A percentile compares a stretch with the other conserved stretches of the same genome.
These are phyloP conservation scores for Melieria omissa DNA, from an alignment of 2,888 invertebrate species.

Conservation along the genomic window DNA sequence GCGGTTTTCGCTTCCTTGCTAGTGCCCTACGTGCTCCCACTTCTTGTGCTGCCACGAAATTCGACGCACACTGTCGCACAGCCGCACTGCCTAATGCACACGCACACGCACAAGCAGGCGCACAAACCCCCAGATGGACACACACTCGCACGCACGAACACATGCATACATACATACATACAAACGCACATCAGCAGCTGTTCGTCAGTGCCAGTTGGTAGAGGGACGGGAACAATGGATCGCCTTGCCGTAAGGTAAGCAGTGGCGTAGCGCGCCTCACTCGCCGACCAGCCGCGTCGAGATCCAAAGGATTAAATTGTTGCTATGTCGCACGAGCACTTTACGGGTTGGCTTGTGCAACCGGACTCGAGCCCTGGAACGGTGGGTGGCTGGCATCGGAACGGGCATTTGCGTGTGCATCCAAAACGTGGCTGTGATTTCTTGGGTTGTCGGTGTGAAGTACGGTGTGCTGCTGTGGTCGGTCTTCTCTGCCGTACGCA, in stretches of 20 bases:
- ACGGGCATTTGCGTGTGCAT: slow-evolving; percentile 7
- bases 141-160: too few species aligned
- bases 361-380: too few species aligned
- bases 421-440: not conserved
- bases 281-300: too few species aligned
- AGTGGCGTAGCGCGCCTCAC: too few species aligned
- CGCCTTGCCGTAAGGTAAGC: too few species aligned
- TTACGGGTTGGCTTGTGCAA: not conserved
- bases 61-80: too few species aligned
- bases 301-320: not conserved
- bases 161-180: too few species aligned
- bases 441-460: not conserved
- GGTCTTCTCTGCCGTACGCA: not conserved
- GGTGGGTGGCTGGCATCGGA: too few species aligned
- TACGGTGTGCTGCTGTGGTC: not conserved
- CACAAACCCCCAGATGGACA: not conserved
- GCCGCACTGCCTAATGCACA: not conserved
- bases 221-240: not conserved
- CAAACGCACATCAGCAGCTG: too few species aligned
- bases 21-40: not conserved
- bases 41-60: too few species aligned
- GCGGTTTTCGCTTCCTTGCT: not conserved
- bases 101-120: not conserved
- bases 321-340: not conserved
- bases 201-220: not conserved